These are phyloP conservation scores for Helarctos malayanus DNA, from an alignment of 2,797 vertebrate species.

Conservation along the genomic window DNA sequence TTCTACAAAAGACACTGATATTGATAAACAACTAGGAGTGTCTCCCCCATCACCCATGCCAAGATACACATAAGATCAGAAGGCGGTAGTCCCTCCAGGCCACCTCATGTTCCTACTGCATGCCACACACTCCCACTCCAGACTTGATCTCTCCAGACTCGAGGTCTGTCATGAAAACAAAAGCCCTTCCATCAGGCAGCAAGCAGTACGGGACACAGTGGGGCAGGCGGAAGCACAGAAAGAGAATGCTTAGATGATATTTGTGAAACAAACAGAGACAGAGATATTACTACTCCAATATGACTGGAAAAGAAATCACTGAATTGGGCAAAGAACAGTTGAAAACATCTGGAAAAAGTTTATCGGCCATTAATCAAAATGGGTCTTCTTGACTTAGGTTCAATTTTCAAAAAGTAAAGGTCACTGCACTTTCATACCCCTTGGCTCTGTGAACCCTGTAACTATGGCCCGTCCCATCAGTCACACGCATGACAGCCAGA, in stretches of 20 bases:
- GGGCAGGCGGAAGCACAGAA: neutral
- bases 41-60: neutral
- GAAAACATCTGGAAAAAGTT: constrained; percentile 56
- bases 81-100: neutral
- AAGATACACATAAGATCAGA: neutral
- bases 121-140: neutral
- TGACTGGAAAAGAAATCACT: neutral
- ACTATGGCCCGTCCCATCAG: neutral
- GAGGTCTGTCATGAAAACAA: neutral
- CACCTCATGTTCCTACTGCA: neutral
- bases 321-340: constrained; percentile 17
- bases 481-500: neutral
- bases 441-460: neutral
- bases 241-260: neutral
- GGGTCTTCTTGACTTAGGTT: neutral
- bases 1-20: neutral
- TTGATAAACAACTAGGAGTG: neutral
- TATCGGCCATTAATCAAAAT: neutral
- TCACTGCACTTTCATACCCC: neutral
- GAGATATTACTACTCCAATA: neutral
- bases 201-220: neutral
- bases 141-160: neutral
- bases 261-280: constrained; percentile 22
- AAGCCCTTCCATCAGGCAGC: neutral
- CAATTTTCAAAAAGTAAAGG: constrained; percentile 24